These are phyloP conservation scores for Botia almorhae DNA, from an alignment of 2,797 vertebrate genomes.

Conservation along the genomic window DNA sequence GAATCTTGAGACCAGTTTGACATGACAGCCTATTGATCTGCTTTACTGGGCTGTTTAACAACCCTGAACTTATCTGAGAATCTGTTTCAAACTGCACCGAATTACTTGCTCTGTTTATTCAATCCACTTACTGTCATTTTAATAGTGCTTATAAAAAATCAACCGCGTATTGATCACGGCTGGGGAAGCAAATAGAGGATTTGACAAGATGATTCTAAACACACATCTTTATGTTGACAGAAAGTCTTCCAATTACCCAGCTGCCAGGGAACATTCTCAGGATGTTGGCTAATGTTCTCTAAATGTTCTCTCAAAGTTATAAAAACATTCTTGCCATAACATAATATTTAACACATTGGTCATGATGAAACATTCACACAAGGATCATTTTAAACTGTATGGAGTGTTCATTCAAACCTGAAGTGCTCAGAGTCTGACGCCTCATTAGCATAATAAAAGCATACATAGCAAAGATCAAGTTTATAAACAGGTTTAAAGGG, in stretches of 20 bases:
- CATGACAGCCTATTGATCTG: constrained; percentile 24
- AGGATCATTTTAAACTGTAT: too few species aligned
- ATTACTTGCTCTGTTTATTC: constrained; percentile 23
- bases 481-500: background rate
- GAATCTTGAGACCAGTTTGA: constrained; percentile 26
- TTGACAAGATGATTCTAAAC: constrained; percentile 36
- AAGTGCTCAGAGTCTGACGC: background rate
- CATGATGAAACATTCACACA: too few species aligned
- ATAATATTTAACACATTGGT: too few species aligned
- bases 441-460: background rate
- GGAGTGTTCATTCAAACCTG: background rate
- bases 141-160: constrained; percentile 14
- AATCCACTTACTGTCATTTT: constrained; percentile 33
- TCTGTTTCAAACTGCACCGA: constrained; percentile 37
- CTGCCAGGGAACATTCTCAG: background rate
- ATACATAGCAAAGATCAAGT: background rate
- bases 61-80: constrained; percentile 36
- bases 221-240: constrained; percentile 27
- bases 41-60: constrained; percentile 19
- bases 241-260: constrained; percentile 15
- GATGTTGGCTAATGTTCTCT: too few species aligned
- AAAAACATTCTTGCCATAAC: too few species aligned
- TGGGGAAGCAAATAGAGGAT: constrained; percentile 28
- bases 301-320: too few species aligned
- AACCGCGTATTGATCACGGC: constrained; percentile 35